These are phyloP conservation scores for Lutjanus argentimaculatus DNA, from an alignment of 2,797 vertebrate genomes.

Conservation along the genomic window DNA sequence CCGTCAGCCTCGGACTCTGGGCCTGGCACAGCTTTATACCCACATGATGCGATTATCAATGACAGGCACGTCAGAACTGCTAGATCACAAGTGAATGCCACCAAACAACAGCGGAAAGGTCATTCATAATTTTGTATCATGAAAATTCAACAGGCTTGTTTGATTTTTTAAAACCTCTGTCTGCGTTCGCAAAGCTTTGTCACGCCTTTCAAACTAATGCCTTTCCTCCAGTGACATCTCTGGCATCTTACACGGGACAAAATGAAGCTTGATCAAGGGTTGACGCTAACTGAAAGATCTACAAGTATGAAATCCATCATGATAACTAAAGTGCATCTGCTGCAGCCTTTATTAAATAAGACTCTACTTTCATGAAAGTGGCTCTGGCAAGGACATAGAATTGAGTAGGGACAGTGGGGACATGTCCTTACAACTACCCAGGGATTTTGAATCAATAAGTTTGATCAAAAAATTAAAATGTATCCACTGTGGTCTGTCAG, in stretches of 20 bases:
- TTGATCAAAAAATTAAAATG: too few relatives aligned
- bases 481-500: too few relatives aligned
- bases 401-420: too few relatives aligned
- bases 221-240: not conserved
- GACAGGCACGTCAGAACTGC: constrained; percentile 42
- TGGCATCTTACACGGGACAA: constrained; percentile 6
- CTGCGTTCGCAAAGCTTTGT: not conserved
- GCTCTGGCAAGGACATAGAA: not conserved
- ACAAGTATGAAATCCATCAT: not conserved
- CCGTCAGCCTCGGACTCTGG: not conserved
- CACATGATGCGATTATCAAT: constrained; percentile 37
- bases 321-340: not conserved
- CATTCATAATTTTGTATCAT: constrained; percentile 32
- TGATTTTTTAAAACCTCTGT: not conserved
- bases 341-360: not conserved
- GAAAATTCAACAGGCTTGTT: constrained; percentile 29
- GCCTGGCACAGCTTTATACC: constrained; percentile 7
- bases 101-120: constrained; percentile 61
- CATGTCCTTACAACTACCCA: too few relatives aligned
- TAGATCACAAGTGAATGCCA: constrained; percentile 60
- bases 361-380: too few relatives aligned
- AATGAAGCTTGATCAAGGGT: constrained; percentile 9
- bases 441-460: too few relatives aligned
- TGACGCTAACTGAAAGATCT: not conserved
- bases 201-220: not conserved